A percentile compares a stretch with the other conserved stretches of the same genome.
Conservation (phyloP, 2,888 invertebrate species). For the Lasioglossum lativentre region DNA sequence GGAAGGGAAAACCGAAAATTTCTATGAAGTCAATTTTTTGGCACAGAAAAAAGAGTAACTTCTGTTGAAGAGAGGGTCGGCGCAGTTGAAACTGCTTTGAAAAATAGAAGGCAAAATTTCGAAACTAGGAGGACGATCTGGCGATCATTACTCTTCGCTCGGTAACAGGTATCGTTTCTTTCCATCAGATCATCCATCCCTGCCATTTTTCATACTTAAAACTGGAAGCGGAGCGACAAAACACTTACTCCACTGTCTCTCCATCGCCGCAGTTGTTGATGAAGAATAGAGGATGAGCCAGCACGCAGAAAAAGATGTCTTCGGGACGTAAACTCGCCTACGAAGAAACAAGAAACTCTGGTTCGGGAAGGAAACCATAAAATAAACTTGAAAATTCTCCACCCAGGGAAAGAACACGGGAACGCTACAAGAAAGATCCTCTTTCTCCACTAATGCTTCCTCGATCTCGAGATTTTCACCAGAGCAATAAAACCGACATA, state of each 20-base stretch:
- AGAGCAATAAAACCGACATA: neutral
- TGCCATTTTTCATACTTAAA: conserved; percentile 1
- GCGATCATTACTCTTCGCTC: neutral
- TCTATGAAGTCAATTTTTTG: neutral
- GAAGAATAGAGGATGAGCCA: neutral
- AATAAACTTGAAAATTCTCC: conserved; percentile 7
- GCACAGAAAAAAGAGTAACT: too few species aligned
- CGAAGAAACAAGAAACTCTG: neutral
- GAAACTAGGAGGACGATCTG: neutral
- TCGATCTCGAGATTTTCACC: neutral
- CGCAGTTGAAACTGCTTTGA: neutral
- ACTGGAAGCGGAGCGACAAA: neutral
- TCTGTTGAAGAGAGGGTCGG: neutral
- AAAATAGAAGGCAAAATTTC: neutral
- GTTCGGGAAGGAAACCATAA: neutral
- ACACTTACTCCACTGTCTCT: neutral
- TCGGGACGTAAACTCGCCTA: neutral
- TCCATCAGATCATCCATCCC: neutral
- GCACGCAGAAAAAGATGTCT: neutral
- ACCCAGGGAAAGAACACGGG: too few species aligned
- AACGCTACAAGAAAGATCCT: neutral
- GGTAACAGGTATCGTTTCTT: conserved; percentile 3
- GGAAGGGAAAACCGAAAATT: neutral
- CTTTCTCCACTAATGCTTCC: neutral
- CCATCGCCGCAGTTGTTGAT: neutral